A percentile compares a stretch with the other conserved stretches of the same genome.
Evolutionary conservation across 2,888 invertebrate species (phyloP).

Genomic region (Amorpha juglandis): DNA sequence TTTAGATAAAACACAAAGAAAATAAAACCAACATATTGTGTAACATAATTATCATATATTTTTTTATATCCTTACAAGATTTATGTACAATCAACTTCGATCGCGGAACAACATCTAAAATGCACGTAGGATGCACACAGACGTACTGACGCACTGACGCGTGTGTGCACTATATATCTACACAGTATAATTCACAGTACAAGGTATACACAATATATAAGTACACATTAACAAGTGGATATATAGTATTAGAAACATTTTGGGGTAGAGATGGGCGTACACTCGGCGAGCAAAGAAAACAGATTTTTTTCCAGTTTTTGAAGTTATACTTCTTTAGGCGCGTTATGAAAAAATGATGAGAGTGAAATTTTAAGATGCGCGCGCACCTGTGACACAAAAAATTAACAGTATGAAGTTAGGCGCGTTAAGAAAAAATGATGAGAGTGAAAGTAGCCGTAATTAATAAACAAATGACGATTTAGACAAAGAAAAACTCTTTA

Average conservation of each 20-base stretch:
- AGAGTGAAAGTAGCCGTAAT: too few species aligned
- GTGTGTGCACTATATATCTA: neutral
- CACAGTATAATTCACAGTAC: constrained; percentile 14
- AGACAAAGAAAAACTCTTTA: too few species aligned
- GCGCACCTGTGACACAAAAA: too few species aligned
- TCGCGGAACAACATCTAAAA: constrained; percentile 72
- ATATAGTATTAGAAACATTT: neutral
- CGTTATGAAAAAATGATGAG: too few species aligned
- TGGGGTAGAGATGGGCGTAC: constrained; percentile 13
- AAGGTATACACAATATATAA: constrained; percentile 16
- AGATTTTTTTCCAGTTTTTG: too few species aligned
- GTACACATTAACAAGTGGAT: constrained; percentile 24
- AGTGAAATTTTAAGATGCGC: too few species aligned
- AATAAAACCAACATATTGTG: constrained; percentile 56
- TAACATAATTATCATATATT: constrained; percentile 73
- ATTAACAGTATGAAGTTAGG: too few species aligned
- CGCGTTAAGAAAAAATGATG: too few species aligned
- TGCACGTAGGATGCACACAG: constrained; percentile 58
- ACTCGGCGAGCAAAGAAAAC: neutral
- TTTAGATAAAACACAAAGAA: neutral
- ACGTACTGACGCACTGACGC: neutral
- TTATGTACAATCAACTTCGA: constrained; percentile 78
- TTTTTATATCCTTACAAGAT: constrained; percentile 73
- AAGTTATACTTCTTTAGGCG: too few species aligned
- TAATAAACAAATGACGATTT: too few species aligned